A percentile compares a stretch with the other conserved stretches of the same genome.
Evolutionary conservation across 2,113 vertebrate species (phyloP).

Genomic region (Malurus cyaneus): DNA sequence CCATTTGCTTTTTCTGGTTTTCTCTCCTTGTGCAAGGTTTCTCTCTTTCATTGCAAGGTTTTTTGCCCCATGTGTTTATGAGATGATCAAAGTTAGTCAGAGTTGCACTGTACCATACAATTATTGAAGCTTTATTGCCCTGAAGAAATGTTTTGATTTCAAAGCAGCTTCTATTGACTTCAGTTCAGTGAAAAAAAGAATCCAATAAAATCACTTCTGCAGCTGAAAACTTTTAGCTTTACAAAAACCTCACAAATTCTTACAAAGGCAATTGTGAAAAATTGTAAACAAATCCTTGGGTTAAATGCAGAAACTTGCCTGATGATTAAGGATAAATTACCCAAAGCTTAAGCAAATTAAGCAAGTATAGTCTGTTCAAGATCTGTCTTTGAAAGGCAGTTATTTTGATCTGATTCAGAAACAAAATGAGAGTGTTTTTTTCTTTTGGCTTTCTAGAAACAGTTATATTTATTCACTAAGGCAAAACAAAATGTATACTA

Average conservation of each 20-base stretch:
- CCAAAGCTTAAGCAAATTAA: not conserved
- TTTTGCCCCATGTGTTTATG: not conserved
- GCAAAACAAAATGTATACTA: not conserved
- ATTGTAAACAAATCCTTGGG: conserved; percentile 4
- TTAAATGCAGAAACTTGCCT: not conserved
- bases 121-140: not conserved
- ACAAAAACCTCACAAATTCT: not conserved
- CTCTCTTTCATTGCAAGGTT: not conserved
- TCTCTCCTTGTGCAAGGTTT: not conserved
- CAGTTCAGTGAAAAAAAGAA: conserved; percentile 13
- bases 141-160: conserved; percentile 23
- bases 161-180: not conserved
- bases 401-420: not conserved
- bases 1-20: not conserved
- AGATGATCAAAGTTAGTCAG: not conserved
- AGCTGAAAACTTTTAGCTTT: not conserved
- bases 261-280: conserved; percentile 18
- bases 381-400: not conserved
- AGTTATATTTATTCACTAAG: not conserved
- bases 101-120: not conserved
- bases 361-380: not conserved
- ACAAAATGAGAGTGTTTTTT: not conserved
- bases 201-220: not conserved
- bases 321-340: not conserved
- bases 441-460: not conserved